These are phyloP conservation scores for Drosophila pruinosa DNA, from an alignment of 1,140 invertebrate species.

Conservation along the genomic window DNA sequence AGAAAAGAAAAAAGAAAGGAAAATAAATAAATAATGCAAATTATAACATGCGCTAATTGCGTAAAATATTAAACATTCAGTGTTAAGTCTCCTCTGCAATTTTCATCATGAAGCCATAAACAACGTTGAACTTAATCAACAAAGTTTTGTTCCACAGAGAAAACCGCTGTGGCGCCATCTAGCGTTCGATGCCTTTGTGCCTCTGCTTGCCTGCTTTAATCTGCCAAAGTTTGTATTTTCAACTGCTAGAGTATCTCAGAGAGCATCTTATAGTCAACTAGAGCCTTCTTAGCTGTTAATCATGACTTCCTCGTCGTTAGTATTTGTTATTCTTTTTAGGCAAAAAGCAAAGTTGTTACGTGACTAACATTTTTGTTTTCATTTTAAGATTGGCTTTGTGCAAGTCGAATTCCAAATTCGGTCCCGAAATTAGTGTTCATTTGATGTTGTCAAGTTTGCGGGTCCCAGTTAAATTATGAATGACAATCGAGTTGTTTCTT, in stretches of 20 bases:
- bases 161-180: not conserved
- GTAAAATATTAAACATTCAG: too few species aligned
- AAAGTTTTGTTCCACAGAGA: too few species aligned
- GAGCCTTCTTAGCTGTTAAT: constrained; percentile 33
- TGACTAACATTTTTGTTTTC: constrained; percentile 63
- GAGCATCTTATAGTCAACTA: not conserved
- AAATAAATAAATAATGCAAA: too few species aligned
- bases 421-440: constrained; percentile 41
- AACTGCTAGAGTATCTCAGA: too few species aligned
- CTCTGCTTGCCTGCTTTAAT: not conserved
- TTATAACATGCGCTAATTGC: too few species aligned
- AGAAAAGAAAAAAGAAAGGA: too few species aligned
- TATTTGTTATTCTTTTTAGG: constrained; percentile 17
- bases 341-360: constrained; percentile 42
- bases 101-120: too few species aligned
- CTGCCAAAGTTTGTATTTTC: not conserved
- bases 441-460: constrained; percentile 21
- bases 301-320: constrained; percentile 22
- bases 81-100: too few species aligned
- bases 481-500: constrained; percentile 28
- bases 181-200: not conserved
- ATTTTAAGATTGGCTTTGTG: constrained; percentile 19
- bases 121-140: too few species aligned
- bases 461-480: constrained; percentile 47
- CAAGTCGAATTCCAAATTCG: constrained; percentile 3